Conservation (phyloP, 2,113 vertebrate genomes). For the Strix uralensis region DNA sequence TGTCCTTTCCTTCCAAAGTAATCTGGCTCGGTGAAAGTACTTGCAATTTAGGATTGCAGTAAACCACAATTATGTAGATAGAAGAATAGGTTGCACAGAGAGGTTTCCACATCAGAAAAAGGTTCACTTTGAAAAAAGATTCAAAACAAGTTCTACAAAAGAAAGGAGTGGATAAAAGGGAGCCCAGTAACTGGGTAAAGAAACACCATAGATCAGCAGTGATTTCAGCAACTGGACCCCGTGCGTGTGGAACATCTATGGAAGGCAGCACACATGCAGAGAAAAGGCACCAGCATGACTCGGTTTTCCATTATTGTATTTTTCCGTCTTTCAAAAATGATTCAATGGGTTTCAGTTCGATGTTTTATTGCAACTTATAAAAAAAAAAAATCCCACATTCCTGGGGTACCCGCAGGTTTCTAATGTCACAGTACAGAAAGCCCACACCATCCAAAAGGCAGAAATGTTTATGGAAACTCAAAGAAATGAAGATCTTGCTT, state of each 20-base stretch:
- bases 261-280: not conserved
- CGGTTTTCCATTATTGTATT: not conserved
- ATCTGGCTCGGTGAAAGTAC: not conserved
- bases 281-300: not conserved
- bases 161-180: not conserved
- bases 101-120: not conserved
- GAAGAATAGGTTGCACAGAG: not conserved
- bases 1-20: not conserved
- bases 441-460: not conserved
- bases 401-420: not conserved
- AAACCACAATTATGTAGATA: not conserved
- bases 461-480: not conserved
- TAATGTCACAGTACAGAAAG: rapidly evolving
- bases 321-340: not conserved
- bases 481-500: not conserved
- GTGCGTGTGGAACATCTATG: rapidly evolving
- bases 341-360: rapidly evolving
- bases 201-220: not conserved
- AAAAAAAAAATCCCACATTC: not conserved
- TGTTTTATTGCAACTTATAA: not conserved
- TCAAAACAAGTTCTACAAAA: not conserved
- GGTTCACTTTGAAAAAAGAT: not conserved
- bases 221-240: not conserved
- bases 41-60: not conserved
- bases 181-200: not conserved